Conservation (phyloP, 2,888 invertebrate genomes). For the Rotaria sp. region DNA sequence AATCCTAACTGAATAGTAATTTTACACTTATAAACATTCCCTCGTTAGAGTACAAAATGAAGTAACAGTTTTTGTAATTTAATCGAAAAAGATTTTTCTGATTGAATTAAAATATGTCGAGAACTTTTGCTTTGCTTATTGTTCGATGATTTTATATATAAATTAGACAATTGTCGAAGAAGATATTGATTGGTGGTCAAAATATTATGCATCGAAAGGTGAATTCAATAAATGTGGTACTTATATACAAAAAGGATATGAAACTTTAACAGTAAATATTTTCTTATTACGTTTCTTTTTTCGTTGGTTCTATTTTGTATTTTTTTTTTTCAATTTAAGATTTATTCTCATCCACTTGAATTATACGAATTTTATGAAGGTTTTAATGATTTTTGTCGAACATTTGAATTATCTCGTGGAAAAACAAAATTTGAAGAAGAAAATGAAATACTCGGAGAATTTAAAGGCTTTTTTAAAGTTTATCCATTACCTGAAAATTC, state of each 20-base stretch:
- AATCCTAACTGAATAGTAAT: too few relatives aligned
- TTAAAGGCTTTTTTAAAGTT: constrained; percentile 58
- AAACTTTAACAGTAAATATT: constrained; percentile 52
- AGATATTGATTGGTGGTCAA: constrained; percentile 88
- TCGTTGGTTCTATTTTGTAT: background rate
- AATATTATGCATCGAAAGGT: constrained; percentile 80
- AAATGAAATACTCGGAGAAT: constrained; percentile 59
- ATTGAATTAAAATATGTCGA: too few relatives aligned
- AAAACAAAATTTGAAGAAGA: constrained; percentile 61
- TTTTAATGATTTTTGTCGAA: constrained; percentile 58
- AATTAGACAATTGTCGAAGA: constrained; percentile 45
- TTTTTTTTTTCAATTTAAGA: constrained; percentile 43
- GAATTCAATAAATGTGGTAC: constrained; percentile 56
- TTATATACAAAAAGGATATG: constrained; percentile 55
- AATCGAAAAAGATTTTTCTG: too few relatives aligned
- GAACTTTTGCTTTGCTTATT: too few relatives aligned
- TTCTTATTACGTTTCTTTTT: too few relatives aligned
- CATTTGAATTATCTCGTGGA: constrained; percentile 56
- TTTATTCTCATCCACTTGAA: constrained; percentile 56
- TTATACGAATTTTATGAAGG: constrained; percentile 50
- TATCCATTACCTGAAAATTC: constrained; percentile 55
- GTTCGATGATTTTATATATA: too few relatives aligned
- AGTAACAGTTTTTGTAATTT: too few relatives aligned
- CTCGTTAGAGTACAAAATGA: too few relatives aligned
- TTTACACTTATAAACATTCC: too few relatives aligned